Evolutionary conservation across 2,888 invertebrate genomes (phyloP), one percentile per base, ranked within the genome.

Genomic region (Dolichomitus sp.): DNA sequence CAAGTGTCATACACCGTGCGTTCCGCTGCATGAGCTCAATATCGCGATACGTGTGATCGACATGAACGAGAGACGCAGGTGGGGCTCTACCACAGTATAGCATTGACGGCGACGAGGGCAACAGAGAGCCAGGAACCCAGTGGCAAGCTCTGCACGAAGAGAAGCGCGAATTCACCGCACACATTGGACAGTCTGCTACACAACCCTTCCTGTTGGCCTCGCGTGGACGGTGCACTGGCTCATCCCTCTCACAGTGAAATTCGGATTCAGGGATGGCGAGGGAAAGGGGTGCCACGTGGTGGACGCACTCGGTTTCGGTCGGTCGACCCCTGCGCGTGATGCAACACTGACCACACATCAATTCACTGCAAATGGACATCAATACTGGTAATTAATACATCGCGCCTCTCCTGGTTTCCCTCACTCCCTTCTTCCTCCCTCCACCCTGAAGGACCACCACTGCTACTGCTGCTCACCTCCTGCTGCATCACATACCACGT

Each of bases 351-450:
- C 93, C 93, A 93, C 93, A 93, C 93, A 93, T 93, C 93, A 93
- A 93, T 93, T 93, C 93, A 92, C 93, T 93, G 92, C 92, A 93
- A 93, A 93, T 93, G 93, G 93, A 93, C 93, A 93, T 93, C 93
- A 93, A 93, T 93, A 93, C 93, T 89, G 93, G 93, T 93, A 93
- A 93, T 93, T 93, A 93, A 93, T 93, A 93, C 93, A 93, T 93
- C 93, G 93, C 93, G 92, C 93, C 92, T 93, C 91, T 84, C 86
- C 81, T 70, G 79, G 83, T 85, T 83, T 76, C 81, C 85, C 77
- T 84, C 86, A 77, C 78, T 81, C 85, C 77, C 77, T 80, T 80
- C 72, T 84, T 83, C 68, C 82, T 84, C 72, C 75, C 70, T 72
- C 52, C 65, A 50, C 69, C 68, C 80, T 65, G 50, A 68, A 65